Conservation (phyloP, 2,888 invertebrate species). For the Kryphioiulus occultus region DNA sequence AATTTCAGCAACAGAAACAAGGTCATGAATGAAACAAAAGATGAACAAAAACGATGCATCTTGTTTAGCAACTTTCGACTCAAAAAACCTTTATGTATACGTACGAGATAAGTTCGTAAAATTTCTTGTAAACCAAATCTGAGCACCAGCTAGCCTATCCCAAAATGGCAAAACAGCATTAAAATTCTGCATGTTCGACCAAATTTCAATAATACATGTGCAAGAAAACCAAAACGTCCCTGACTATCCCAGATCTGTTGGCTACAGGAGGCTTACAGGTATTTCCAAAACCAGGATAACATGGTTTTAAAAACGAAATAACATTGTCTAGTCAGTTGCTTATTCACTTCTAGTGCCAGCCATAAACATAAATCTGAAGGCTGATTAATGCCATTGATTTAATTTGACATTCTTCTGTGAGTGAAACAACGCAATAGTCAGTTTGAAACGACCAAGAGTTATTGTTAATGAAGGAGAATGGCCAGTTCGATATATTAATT, state of each 20-base stretch:
- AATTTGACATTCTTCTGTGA: background rate
- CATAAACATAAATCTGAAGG: constrained; percentile 23
- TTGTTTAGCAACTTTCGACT: too few species aligned
- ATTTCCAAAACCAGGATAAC: background rate
- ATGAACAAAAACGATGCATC: too few species aligned
- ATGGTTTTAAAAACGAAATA: background rate
- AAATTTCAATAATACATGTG: background rate
- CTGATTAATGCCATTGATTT: constrained; percentile 23
- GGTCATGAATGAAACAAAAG: too few species aligned
- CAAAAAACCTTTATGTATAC: too few species aligned
- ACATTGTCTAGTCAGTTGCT: background rate
- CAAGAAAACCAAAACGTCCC: background rate
- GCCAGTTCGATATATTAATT: background rate
- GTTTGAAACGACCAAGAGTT: background rate
- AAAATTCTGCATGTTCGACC: background rate
- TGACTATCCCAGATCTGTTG: background rate
- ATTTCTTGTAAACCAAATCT: too few species aligned
- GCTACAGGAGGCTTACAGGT: background rate
- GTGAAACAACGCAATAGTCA: background rate
- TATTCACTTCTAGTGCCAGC: background rate
- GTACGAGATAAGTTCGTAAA: too few species aligned
- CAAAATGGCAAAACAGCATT: background rate
- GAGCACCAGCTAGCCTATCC: background rate
- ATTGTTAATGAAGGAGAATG: background rate
- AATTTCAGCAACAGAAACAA: too few species aligned